Conservation (phyloP, 2,113 vertebrate genomes). For the Chunga burmeisteri region DNA sequence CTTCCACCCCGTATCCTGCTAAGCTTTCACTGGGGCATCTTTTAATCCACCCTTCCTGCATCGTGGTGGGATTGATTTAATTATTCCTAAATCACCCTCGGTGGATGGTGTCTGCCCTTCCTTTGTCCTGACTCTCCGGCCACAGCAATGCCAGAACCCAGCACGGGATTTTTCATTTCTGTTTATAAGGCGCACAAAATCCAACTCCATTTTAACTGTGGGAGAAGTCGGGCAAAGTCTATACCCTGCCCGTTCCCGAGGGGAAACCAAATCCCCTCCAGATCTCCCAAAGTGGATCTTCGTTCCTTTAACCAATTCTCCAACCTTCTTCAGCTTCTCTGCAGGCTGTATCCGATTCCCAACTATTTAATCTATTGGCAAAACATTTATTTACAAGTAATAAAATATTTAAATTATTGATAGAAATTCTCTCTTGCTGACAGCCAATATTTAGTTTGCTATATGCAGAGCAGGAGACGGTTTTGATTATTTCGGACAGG, state of each 20-base stretch:
- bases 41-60: slow-evolving; percentile 57
- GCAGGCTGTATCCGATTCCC: not conserved
- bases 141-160: not conserved
- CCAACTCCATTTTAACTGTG: not conserved
- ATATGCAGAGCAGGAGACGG: not conserved
- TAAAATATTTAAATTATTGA: not conserved
- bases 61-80: slow-evolving; percentile 51
- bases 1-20: not conserved
- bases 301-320: not conserved
- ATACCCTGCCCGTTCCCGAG: not conserved
- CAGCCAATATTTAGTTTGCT: not conserved
- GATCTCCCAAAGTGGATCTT: not conserved
- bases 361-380: not conserved
- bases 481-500: not conserved
- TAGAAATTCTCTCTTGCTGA: not conserved
- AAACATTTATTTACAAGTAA: not conserved
- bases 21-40: slow-evolving; percentile 45
- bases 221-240: slow-evolving; percentile 4
- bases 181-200: not conserved
- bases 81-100: slow-evolving; percentile 41
- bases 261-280: not conserved
- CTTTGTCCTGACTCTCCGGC: not conserved
- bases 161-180: not conserved
- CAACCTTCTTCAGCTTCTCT: not conserved
- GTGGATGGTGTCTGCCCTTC: slow-evolving; percentile 3